Conservation (phyloP, 2,888 invertebrate species). For the Lepetodrilus schrolli region DNA sequence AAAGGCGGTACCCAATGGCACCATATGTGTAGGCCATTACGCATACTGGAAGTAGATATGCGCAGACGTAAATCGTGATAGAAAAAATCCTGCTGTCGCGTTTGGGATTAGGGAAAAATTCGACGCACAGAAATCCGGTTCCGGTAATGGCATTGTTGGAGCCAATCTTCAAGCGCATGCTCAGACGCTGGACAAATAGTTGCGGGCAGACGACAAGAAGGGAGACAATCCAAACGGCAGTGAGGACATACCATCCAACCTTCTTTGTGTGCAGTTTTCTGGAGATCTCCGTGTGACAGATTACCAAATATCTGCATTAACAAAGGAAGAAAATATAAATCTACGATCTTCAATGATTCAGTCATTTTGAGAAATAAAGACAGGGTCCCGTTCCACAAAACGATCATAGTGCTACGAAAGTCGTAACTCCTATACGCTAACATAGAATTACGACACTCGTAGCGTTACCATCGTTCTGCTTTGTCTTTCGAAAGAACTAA, state of each 20-base stretch:
- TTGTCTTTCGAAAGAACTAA: too few species aligned
- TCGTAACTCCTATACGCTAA: too few species aligned
- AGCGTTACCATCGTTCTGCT: too few species aligned
- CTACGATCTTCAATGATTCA: too few species aligned
- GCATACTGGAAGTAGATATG: conserved; percentile 59
- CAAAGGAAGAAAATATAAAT: too few species aligned
- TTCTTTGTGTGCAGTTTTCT: conserved; percentile 51
- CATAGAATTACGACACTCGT: too few species aligned
- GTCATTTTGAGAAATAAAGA: too few species aligned
- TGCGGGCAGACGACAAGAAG: conserved; percentile 55
- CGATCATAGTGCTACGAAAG: too few species aligned
- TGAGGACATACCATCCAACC: conserved; percentile 51
- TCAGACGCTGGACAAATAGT: conserved; percentile 55
- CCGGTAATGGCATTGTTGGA: conserved; percentile 35
- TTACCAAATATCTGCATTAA: conserved; percentile 63
- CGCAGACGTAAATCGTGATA: conserved; percentile 50
- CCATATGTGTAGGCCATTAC: conserved; percentile 62
- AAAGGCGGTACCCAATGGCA: conserved; percentile 56
- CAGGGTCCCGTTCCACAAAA: too few species aligned
- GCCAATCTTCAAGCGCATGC: conserved; percentile 49
- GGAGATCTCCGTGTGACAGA: conserved; percentile 58
- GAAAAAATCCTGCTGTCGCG: conserved; percentile 46
- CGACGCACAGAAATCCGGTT: conserved; percentile 56
- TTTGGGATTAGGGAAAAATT: conserved; percentile 50
- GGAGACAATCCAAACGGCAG: conserved; percentile 54